Evolutionary conservation across 2,888 invertebrate species (phyloP).

Genomic region (Ametastegia equiseti): DNA sequence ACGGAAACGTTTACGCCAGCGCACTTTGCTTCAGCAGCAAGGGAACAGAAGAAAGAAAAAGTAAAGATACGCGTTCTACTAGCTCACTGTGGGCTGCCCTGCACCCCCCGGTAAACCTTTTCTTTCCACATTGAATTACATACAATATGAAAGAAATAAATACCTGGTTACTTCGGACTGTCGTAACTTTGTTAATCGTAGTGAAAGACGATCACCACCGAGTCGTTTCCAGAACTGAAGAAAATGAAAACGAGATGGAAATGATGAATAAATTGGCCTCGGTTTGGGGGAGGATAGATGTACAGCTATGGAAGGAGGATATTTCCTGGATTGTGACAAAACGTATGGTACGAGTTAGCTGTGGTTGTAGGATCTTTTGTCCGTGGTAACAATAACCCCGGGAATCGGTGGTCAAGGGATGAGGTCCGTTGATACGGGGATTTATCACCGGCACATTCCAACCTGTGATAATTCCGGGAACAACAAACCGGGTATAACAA

Average conservation of each 20-base stretch:
- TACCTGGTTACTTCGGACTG: neutral
- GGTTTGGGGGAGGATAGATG: neutral
- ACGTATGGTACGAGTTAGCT: conserved; percentile 65
- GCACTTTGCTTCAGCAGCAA: neutral
- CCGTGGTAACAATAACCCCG: conserved; percentile 72
- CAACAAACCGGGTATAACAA: conserved; percentile 35
- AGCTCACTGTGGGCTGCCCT: neutral
- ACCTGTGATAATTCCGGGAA: conserved; percentile 70
- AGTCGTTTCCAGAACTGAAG: neutral
- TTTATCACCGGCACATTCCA: conserved; percentile 73
- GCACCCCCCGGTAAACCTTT: neutral
- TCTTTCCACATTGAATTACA: conserved; percentile 28
- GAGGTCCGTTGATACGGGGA: conserved; percentile 66
- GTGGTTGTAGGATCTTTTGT: conserved; percentile 71
- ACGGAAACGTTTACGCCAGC: conserved; percentile 35
- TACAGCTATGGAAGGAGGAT: neutral
- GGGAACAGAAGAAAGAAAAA: neutral
- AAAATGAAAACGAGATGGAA: neutral
- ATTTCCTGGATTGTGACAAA: conserved; percentile 41
- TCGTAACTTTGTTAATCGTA: neutral
- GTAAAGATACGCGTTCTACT: neutral
- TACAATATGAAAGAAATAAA: conserved; percentile 2
- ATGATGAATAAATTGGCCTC: conserved; percentile 9
- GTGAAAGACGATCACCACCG: neutral
- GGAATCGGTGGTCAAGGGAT: conserved; percentile 64